Percentiles rank a stretch among this genome's conserved stretches.
These are phyloP conservation scores for Oxytorus armatus DNA, from an alignment of 2,888 invertebrate species.

Conservation along the genomic window DNA sequence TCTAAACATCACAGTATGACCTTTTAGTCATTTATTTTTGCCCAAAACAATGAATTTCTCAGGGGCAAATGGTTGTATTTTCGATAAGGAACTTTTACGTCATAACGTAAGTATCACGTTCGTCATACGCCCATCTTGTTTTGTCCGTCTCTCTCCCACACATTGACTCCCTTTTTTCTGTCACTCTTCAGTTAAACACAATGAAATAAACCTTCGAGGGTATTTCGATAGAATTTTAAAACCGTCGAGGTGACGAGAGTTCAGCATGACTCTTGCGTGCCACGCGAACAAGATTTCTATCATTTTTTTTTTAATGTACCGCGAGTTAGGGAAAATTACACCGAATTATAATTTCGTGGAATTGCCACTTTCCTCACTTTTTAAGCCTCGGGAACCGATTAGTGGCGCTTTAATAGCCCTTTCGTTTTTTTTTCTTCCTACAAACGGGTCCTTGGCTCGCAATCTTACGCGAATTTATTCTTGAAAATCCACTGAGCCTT, in stretches of 20 bases:
- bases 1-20: not conserved
- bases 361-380: constrained; percentile 18
- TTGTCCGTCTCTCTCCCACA: constrained; percentile 11
- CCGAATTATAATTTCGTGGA: constrained; percentile 43
- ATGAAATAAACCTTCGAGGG: constrained; percentile 7
- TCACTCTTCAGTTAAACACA: constrained; percentile 4
- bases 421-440: constrained; percentile 3
- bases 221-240: constrained; percentile 19
- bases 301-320: constrained; percentile 7
- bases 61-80: constrained; percentile 11
- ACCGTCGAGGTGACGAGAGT: constrained; percentile 19
- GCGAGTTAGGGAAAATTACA: constrained; percentile 40
- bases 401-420: not conserved
- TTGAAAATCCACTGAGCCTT: not conserved
- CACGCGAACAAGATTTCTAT: constrained; percentile 43
- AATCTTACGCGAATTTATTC: constrained; percentile 35
- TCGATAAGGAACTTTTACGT: not conserved
- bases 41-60: constrained; percentile 7
- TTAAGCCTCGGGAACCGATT: constrained; percentile 1
- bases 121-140: not conserved
- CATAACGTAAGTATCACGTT: too few relatives aligned
- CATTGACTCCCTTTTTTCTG: too few relatives aligned
- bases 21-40: constrained; percentile 20
- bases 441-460: constrained; percentile 42
- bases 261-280: constrained; percentile 42